Evolutionary conservation across 2,888 invertebrate species (phyloP).

Genomic region (Corbicula japonica): DNA sequence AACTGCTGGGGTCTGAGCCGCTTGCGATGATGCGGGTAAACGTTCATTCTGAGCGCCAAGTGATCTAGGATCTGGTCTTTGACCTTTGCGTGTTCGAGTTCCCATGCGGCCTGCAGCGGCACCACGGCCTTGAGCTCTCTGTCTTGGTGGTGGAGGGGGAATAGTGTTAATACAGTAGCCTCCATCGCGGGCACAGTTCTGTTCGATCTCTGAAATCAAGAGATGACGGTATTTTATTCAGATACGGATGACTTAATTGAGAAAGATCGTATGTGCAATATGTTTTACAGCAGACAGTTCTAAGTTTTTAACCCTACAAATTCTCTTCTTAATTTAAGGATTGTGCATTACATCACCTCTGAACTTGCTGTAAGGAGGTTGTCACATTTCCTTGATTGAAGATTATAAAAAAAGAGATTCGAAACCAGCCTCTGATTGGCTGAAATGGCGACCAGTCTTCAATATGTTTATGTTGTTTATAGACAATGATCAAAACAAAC

Average conservation of each 20-base stretch:
- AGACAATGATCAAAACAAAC: too few species aligned
- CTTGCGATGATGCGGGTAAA: constrained; percentile 28
- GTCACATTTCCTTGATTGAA: background rate
- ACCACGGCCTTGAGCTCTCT: background rate
- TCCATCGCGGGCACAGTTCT: constrained; percentile 52
- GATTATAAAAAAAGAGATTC: too few species aligned
- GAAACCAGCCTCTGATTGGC: too few species aligned
- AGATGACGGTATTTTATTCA: background rate
- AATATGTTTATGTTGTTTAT: too few species aligned
- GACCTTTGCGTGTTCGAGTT: constrained; percentile 50
- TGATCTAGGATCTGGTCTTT: constrained; percentile 35
- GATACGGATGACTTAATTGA: background rate
- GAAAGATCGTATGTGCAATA: background rate
- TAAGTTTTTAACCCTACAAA: background rate
- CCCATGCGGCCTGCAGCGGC: background rate
- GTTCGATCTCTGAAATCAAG: constrained; percentile 48
- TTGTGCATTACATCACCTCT: too few species aligned
- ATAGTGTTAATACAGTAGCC: constrained; percentile 57
- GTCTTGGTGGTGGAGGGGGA: constrained; percentile 46
- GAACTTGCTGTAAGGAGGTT: background rate
- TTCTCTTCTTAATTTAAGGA: background rate
- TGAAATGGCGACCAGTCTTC: too few species aligned
- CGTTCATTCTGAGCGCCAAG: constrained; percentile 35
- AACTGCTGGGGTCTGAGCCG: background rate
- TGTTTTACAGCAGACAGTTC: background rate